phyloP scores from a whole-genome alignment of 2,888 invertebrate genomes.

The Epinotia brunnichana region DNA sequence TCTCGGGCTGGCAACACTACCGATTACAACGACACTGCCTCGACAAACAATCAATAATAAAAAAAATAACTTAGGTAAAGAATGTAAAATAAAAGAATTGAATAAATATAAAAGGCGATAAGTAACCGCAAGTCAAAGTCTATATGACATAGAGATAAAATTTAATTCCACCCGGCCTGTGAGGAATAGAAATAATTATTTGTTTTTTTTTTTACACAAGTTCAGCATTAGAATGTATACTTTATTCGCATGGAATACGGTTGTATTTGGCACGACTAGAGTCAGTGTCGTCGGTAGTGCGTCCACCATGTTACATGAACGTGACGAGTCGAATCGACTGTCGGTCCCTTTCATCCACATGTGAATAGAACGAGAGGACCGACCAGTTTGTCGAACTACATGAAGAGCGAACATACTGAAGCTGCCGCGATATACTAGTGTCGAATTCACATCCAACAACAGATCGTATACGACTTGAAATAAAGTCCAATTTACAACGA shows the following conservation, averaged over 20 bases:
- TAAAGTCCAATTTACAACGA: not conserved
- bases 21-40: not conserved
- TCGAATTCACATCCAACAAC: not conserved
- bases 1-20: conserved; percentile 25
- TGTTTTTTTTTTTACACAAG: too few species aligned
- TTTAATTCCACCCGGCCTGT: too few species aligned
- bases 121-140: not conserved
- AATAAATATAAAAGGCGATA: too few species aligned
- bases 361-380: not conserved
- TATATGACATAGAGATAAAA: not conserved
- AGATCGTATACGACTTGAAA: not conserved
- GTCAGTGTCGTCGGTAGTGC: conserved; percentile 16
- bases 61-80: too few species aligned
- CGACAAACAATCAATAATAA: not conserved
- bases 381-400: not conserved
- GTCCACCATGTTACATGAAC: conserved; percentile 16
- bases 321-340: not conserved
- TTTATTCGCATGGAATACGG: not conserved
- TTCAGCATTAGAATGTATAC: too few species aligned
- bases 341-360: not conserved
- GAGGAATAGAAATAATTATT: too few species aligned
- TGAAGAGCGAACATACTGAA: not conserved
- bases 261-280: not conserved
- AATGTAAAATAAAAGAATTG: too few species aligned
- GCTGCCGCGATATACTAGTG: conserved; percentile 1